phyloP scores from a whole-genome alignment of 2,888 invertebrate genomes.

The Dicyrtoma fusca region DNA sequence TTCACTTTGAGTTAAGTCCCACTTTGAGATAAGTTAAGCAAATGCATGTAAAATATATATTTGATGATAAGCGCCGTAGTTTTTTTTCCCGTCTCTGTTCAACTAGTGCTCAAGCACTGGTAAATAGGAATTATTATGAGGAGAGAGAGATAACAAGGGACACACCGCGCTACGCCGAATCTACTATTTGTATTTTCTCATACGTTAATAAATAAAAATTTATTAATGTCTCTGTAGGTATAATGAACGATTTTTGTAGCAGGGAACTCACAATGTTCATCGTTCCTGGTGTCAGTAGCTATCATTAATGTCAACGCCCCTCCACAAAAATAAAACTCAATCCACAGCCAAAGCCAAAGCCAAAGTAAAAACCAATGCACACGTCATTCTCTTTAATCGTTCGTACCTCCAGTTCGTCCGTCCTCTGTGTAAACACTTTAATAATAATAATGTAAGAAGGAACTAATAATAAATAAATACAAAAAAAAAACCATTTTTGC shows the following conservation, averaged over 20 bases:
- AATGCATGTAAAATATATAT: constrained; percentile 32
- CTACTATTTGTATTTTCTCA: background rate
- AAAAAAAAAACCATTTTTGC: constrained; percentile 1
- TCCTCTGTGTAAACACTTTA: background rate
- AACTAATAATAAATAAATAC: background rate
- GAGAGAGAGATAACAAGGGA: constrained; percentile 8
- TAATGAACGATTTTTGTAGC: background rate
- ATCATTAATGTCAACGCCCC: constrained; percentile 35
- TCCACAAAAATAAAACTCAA: constrained; percentile 18
- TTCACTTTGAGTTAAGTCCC: constrained; percentile 25
- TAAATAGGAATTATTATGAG: constrained; percentile 25
- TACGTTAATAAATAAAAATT: constrained; percentile 30
- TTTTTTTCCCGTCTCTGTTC: background rate
- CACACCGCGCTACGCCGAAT: constrained; percentile 6
- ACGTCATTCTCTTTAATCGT: constrained; percentile 9
- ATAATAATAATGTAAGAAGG: constrained; percentile 9
- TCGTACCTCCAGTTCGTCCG: background rate
- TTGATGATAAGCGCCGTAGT: constrained; percentile 14
- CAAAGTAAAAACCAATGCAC: too few relatives aligned
- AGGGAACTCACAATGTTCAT: background rate
- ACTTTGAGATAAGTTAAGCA: constrained; percentile 33
- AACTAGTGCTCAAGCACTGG: constrained; percentile 1
- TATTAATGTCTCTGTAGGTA: constrained; percentile 25
- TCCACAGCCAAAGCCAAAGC: too few relatives aligned
- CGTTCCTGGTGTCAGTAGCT: background rate